Conservation (phyloP, 2,888 invertebrate species). For the Drosophila mercatorum region DNA sequence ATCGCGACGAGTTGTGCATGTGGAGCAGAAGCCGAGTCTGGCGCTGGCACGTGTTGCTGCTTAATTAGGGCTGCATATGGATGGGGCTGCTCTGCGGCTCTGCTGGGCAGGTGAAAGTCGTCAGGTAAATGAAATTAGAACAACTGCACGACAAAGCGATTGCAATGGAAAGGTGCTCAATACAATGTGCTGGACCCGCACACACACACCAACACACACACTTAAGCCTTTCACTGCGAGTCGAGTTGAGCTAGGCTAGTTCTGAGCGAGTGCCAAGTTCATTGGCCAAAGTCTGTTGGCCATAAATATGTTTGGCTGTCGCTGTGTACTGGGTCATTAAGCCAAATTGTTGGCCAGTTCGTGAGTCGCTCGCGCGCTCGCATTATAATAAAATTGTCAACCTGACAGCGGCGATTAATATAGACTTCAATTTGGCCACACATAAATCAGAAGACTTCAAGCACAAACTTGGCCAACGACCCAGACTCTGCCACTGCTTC, state of each 20-base stretch:
- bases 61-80: constrained; percentile 50
- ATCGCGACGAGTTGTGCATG: constrained; percentile 10
- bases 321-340: constrained; percentile 56
- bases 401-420: constrained; percentile 77
- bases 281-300: constrained; percentile 50
- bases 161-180: constrained; percentile 57
- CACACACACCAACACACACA: constrained; percentile 10
- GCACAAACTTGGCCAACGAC: constrained; percentile 64
- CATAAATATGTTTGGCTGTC: constrained; percentile 51
- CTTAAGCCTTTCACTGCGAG: constrained; percentile 51
- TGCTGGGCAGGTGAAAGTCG: constrained; percentile 54
- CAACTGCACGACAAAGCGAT: constrained; percentile 65
- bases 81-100: not conserved
- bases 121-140: constrained; percentile 56
- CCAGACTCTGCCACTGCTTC: constrained; percentile 25
- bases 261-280: constrained; percentile 49
- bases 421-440: constrained; percentile 64
- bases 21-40: not conserved
- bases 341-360: constrained; percentile 49
- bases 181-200: constrained; percentile 20
- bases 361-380: constrained; percentile 43
- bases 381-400: constrained; percentile 76
- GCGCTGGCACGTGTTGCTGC: constrained; percentile 41
- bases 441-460: constrained; percentile 54
- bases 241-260: constrained; percentile 15